phyloP scores from a whole-genome alignment of 2,113 vertebrate genomes.

The Daphoenositta chrysoptera region DNA sequence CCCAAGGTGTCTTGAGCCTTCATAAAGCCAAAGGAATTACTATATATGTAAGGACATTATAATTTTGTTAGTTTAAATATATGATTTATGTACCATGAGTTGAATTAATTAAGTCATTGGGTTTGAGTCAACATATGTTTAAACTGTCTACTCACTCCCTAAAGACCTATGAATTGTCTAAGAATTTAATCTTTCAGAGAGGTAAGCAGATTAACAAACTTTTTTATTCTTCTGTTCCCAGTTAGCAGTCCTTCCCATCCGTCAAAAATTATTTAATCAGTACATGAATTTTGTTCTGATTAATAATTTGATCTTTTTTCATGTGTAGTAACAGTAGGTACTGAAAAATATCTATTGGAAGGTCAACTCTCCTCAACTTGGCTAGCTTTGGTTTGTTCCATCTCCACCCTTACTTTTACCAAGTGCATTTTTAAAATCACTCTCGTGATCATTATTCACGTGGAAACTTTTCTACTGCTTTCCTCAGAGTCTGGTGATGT shows the following conservation, averaged over 20 bases:
- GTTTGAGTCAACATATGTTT: background rate
- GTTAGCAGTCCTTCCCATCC: background rate
- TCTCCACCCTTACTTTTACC: background rate
- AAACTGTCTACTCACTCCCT: background rate
- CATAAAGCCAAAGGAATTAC: background rate
- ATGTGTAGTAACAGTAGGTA: background rate
- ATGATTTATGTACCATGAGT: background rate
- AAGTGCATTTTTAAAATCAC: fast-evolving
- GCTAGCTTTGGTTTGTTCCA: background rate
- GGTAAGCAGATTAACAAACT: background rate
- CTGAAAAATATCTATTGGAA: background rate
- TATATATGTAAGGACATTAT: background rate
- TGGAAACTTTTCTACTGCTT: background rate
- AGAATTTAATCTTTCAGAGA: background rate
- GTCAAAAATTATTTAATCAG: background rate
- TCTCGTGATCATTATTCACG: background rate
- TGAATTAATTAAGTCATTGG: background rate
- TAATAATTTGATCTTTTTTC: background rate
- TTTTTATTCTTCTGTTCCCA: background rate
- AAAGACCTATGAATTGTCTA: background rate
- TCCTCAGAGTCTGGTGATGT: background rate
- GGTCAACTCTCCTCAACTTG: background rate
- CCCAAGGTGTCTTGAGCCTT: background rate
- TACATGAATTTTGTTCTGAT: fast-evolving
- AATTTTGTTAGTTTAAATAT: background rate